Evolutionary conservation across 2,797 vertebrate species (phyloP).

Genomic region (Sebastolobus alascanus): DNA sequence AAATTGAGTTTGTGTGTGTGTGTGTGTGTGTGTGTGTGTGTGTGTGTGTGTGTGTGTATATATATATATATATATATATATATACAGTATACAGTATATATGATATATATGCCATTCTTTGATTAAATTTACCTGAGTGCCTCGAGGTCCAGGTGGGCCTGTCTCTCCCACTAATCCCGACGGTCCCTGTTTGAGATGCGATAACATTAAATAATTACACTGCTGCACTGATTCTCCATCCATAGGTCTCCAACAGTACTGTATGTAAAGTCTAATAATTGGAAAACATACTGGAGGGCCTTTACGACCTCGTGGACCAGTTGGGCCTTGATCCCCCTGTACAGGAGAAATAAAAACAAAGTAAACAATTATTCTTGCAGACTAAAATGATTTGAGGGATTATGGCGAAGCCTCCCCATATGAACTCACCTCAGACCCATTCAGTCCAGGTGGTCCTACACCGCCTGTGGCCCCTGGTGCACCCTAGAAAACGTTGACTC

Average conservation of each 20-base stretch:
- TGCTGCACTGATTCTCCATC: not conserved
- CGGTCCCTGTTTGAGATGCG: constrained; percentile 78
- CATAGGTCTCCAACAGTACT: not conserved
- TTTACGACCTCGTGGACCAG: constrained; percentile 79
- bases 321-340: constrained; percentile 86
- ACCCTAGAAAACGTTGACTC: constrained; percentile 75
- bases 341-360: constrained; percentile 17
- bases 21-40: too few species aligned
- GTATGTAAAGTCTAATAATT: not conserved
- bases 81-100: too few species aligned
- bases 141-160: constrained; percentile 79
- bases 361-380: not conserved
- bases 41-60: too few species aligned
- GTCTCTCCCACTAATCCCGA: constrained; percentile 82
- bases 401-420: not conserved
- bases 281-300: constrained; percentile 81
- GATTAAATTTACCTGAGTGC: constrained; percentile 80
- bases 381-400: not conserved
- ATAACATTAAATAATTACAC: not conserved
- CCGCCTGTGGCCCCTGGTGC: constrained; percentile 79
- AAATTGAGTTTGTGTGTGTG: too few species aligned
- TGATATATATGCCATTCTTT: not conserved
- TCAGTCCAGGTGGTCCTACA: constrained; percentile 80
- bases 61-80: too few species aligned
- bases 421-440: constrained; percentile 87